These are phyloP conservation scores for Lasioglossum malachurum DNA, from an alignment of 2,888 invertebrate species.

Conservation along the genomic window DNA sequence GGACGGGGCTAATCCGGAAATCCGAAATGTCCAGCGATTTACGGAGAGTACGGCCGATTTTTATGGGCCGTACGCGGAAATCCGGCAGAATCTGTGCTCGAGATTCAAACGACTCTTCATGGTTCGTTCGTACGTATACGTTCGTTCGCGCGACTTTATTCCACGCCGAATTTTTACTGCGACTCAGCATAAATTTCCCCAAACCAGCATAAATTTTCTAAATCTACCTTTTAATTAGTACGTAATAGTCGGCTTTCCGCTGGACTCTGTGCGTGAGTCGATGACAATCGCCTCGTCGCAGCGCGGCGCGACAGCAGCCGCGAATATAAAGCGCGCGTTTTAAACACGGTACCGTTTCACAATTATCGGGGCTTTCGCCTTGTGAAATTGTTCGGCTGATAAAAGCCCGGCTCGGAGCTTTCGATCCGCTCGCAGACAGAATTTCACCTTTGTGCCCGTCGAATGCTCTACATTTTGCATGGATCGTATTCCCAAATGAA, in stretches of 20 bases:
- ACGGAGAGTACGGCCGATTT: slow-evolving; percentile 50
- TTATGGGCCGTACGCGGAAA: slow-evolving; percentile 53
- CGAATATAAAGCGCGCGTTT: slow-evolving; percentile 47
- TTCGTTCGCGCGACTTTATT: not conserved
- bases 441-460: not conserved
- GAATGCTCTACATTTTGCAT: not conserved
- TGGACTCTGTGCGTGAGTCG: slow-evolving; percentile 42
- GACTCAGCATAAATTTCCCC: not conserved
- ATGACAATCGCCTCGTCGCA: slow-evolving; percentile 49
- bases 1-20: slow-evolving; percentile 64
- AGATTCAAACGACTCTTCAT: slow-evolving; percentile 38
- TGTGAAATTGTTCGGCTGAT: slow-evolving; percentile 47
- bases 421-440: not conserved
- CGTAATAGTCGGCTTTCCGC: slow-evolving; percentile 29
- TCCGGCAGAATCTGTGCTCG: slow-evolving; percentile 37
- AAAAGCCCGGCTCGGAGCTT: not conserved
- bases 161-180: not conserved
- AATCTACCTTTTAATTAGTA: slow-evolving; percentile 63
- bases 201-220: slow-evolving; percentile 55
- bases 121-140: not conserved
- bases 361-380: slow-evolving; percentile 48
- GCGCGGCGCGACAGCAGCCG: not conserved
- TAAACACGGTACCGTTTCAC: slow-evolving; percentile 42
- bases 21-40: slow-evolving; percentile 63
- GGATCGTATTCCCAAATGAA: not conserved